These are phyloP conservation scores for Phoxinus dragarum DNA, from an alignment of 2,797 vertebrate species.

Conservation along the genomic window DNA sequence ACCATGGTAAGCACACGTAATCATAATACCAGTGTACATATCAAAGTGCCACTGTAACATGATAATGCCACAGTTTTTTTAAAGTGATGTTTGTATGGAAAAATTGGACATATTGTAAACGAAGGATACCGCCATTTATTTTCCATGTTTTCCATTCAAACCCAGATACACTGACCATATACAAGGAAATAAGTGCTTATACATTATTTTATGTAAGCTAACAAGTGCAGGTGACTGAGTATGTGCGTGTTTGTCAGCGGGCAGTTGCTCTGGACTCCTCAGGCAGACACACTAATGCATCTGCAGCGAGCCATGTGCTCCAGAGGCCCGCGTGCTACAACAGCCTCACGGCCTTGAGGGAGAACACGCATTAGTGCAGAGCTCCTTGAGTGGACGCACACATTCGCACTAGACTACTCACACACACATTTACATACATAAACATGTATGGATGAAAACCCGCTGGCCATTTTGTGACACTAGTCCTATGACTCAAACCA, in stretches of 20 bases:
- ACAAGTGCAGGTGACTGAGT: slow-evolving; percentile 7
- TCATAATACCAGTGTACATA: background rate
- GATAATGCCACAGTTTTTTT: background rate
- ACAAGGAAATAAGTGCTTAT: background rate
- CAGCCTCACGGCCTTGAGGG: slow-evolving; percentile 1
- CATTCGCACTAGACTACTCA: background rate
- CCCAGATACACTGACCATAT: background rate
- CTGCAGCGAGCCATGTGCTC: background rate
- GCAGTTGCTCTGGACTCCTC: slow-evolving; percentile 6
- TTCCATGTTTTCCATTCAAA: background rate
- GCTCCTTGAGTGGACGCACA: background rate
- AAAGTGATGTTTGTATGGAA: no score
- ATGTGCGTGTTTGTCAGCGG: background rate
- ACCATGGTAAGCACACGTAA: background rate
- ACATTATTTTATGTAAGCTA: slow-evolving; percentile 1
- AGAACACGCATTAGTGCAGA: background rate
- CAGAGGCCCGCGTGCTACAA: background rate
- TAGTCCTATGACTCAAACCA: background rate
- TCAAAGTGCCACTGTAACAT: background rate
- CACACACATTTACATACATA: slow-evolving; percentile 24
- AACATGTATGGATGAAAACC: slow-evolving; percentile 7
- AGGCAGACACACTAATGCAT: slow-evolving; percentile 21
- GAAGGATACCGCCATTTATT: background rate
- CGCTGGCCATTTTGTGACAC: background rate
- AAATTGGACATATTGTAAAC: background rate